Evolutionary conservation across 2,888 invertebrate species (phyloP), one percentile per base, ranked within the genome.

Genomic region (Caenorhabditis sulstoni): DNA sequence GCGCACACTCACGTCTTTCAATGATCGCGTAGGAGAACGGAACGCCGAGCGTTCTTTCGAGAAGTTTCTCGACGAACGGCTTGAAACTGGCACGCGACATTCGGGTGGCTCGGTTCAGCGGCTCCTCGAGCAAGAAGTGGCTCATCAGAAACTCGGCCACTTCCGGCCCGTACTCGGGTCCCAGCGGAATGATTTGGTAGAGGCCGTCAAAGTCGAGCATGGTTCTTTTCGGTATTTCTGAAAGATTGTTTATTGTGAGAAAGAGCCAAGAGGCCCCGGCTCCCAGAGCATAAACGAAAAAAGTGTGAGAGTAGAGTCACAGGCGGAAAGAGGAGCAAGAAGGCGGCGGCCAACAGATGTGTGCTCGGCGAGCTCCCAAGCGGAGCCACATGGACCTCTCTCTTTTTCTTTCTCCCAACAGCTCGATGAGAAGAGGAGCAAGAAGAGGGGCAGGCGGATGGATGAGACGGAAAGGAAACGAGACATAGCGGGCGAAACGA

Each of bases 101-200:
- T n/a, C 57, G 49, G n/a, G 52, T 18, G 3, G 77, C 77, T 22
- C 77, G 22, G 37, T 77, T 77, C 23, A 77, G 18, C 5, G 77
- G 65, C 49, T 77, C 77, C n/a, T 77, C 77, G 14, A 55, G 1
- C 12, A 77, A 22, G 50, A 77, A 77, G 65, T 71, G 70, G 14
- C n/a, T 41, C 39, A 58, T 77, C 22, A 77, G 35, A 45, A 77
- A 77, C n/a, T 77, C 49, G 12, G 18, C 5, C 14, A 71, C 45
- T 20, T 66, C 70, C 0, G 20, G 7, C 1, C 70, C 4, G n/a
- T 59, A 16, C 12, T 58, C 52, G 16, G 39, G 16, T 14, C 55
- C 62, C 2, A 71, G 41, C 14, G n/a, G 45, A 4, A 55, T 11
- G 20, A 71, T n/a, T n/a, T 49, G 47, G 39, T 39, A 64, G 14